Base-by-base conservation (phyloP, 2,113 vertebrate genomes). In the Camelus dromedarius region DNA sequence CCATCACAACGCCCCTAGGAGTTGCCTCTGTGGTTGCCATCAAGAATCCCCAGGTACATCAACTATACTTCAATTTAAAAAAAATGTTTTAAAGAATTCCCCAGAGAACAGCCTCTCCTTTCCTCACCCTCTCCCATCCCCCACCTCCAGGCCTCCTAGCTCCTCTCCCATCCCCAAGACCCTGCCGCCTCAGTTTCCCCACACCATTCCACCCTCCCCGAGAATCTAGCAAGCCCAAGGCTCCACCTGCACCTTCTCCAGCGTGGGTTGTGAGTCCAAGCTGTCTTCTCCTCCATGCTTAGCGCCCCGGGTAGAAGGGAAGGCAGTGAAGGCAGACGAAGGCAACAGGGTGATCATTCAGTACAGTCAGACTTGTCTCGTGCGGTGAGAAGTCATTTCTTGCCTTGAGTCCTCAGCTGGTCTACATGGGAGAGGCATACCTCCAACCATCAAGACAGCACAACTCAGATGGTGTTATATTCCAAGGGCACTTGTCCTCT, bases 381-480 rank as follows among this genome's bases (percentile, higher is more conserved):
- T 16, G 24, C 30, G 8, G 3, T 14, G 7, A 48, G 48, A 75
- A 42, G 24, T 22, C 5, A 0, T 22, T 20, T 86, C 67, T 54
- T 46, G 58, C 56, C 58, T 48, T 4, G 14, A 69, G 48, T 46
- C 75, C 18, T 75, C 42, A 66, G 66, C 26, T 24, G 84, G 50
- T 35, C 22, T 81, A 1, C 42, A 9, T 0, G 9, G 46, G 16
- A 52, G 28, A 58, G 30, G 22, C 14, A 9, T 30, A 22, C 24
- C 30, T 35, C 35, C 32, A 52, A 9, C 16, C 64, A 24, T 4
- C 1, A 4, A 46, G 56, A 6, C 0, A 46, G 48, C 22, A 42
- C 56, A 12, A 14, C 0, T 6, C 6, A 22, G 38, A 20, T 42
- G 5, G 0, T 12, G 16, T 50, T 56, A 6, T 16, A 69, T n/a